Evolutionary conservation across 2,888 invertebrate genomes (phyloP).

Genomic region (Leptinotarsa haldemani): DNA sequence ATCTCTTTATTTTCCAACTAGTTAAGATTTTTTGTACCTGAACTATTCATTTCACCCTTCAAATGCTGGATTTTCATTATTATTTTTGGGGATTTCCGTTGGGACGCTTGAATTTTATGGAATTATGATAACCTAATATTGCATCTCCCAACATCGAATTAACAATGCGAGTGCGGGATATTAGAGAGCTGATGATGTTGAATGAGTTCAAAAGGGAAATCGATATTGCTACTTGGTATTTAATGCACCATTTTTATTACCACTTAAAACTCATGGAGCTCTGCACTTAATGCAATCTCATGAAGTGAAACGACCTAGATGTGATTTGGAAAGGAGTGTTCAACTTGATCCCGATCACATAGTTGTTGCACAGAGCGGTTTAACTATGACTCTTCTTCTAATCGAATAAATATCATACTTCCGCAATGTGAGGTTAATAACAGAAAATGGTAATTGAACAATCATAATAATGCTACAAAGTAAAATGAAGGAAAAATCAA

Average conservation of each 20-base stretch:
- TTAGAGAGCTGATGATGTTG: constrained; percentile 19
- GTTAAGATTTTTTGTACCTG: too few relatives aligned
- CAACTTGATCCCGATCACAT: background rate
- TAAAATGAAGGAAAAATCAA: too few relatives aligned
- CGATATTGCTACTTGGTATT: constrained; percentile 26
- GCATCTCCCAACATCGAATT: background rate
- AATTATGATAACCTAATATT: background rate
- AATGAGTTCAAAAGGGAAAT: constrained; percentile 19
- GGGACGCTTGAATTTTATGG: too few relatives aligned
- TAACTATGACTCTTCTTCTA: background rate
- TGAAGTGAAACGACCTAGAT: background rate
- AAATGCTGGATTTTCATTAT: too few relatives aligned
- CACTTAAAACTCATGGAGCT: background rate
- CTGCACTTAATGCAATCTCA: constrained; percentile 14
- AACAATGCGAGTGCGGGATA: constrained; percentile 1
- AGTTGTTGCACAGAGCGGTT: background rate
- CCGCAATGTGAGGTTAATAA: too few relatives aligned
- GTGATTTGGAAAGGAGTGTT: background rate
- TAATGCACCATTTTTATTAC: constrained; percentile 13
- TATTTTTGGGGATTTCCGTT: too few relatives aligned
- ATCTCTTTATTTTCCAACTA: too few relatives aligned
- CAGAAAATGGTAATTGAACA: too few relatives aligned
- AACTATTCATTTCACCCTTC: too few relatives aligned
- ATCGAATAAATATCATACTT: too few relatives aligned
- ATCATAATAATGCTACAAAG: too few relatives aligned